These are phyloP conservation scores for Falco novaeseelandiae DNA, from an alignment of 2,797 vertebrate genomes.

Conservation along the genomic window DNA sequence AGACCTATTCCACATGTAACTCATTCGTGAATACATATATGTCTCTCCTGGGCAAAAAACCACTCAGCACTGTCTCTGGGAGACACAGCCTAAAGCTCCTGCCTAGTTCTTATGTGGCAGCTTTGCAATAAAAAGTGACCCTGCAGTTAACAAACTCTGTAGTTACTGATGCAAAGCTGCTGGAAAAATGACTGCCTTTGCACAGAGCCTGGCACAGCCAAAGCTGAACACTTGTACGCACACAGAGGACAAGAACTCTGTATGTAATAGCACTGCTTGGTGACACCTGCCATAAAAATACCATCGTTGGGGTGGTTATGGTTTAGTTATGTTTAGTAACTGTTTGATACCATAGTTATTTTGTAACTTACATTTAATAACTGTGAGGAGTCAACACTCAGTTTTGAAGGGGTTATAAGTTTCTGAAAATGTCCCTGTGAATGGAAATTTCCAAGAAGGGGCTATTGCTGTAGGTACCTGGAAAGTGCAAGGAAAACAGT, in stretches of 20 bases:
- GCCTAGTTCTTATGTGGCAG: not conserved
- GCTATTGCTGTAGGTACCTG: not conserved
- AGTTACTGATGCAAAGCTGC: not conserved
- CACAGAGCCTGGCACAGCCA: not conserved
- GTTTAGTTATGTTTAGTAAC: not conserved
- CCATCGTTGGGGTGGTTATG: not conserved
- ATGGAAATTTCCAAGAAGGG: not conserved
- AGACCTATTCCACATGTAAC: not conserved
- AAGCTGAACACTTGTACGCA: accelerated
- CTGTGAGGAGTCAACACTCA: not conserved
- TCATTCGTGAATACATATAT: not conserved
- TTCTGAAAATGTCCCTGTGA: not conserved
- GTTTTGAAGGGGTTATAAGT: not conserved
- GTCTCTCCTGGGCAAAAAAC: not conserved
- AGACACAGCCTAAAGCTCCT: not conserved
- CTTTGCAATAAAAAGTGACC: not conserved
- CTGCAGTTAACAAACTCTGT: not conserved
- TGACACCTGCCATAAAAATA: not conserved
- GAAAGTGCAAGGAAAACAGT: not conserved
- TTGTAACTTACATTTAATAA: not conserved
- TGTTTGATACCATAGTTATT: not conserved
- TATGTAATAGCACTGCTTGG: not conserved
- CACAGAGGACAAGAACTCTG: not conserved
- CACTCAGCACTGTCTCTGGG: not conserved
- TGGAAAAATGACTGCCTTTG: not conserved